Percentiles rank a stretch among this genome's conserved stretches.
Evolutionary conservation across 2,888 invertebrate genomes (phyloP).

Genomic region (Rhogogaster chlorosoma): DNA sequence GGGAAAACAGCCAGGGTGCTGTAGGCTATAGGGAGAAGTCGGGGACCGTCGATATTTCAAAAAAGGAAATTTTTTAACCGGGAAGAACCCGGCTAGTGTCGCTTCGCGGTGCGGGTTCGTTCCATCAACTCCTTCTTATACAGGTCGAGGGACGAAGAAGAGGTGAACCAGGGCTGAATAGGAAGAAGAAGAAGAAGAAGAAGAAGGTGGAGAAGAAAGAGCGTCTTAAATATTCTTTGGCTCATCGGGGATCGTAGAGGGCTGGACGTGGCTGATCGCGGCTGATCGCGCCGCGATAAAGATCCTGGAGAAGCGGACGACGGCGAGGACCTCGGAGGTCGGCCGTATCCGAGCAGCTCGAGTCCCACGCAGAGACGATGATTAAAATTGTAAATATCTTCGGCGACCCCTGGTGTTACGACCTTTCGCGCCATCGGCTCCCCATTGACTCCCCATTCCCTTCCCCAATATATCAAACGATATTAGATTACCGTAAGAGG

Average conservation of each 20-base stretch:
- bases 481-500: slow-evolving; percentile 74
- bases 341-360: slow-evolving; percentile 46
- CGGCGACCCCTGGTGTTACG: slow-evolving; percentile 71
- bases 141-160: background rate
- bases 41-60: slow-evolving; percentile 28
- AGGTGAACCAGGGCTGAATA: background rate
- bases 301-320: slow-evolving; percentile 49
- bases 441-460: slow-evolving; percentile 69
- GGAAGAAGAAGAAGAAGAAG: background rate
- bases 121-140: slow-evolving; percentile 24
- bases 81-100: slow-evolving; percentile 33
- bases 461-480: slow-evolving; percentile 72
- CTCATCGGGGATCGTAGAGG: slow-evolving; percentile 53
- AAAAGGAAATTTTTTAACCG: slow-evolving; percentile 25
- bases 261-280: slow-evolving; percentile 48
- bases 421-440: slow-evolving; percentile 69
- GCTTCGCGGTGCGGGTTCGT: slow-evolving; percentile 33
- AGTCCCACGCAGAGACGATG: slow-evolving; percentile 70
- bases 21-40: background rate
- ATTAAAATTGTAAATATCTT: slow-evolving; percentile 73
- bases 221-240: slow-evolving; percentile 53
- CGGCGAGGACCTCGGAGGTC: slow-evolving; percentile 48
- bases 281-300: slow-evolving; percentile 55
- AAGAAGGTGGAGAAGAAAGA: slow-evolving; percentile 30
- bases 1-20: slow-evolving; percentile 37